A percentile compares a stretch with the other conserved stretches of the same genome.
Conservation (phyloP, 2,888 invertebrate genomes). For the Melinaea marsaeus region DNA sequence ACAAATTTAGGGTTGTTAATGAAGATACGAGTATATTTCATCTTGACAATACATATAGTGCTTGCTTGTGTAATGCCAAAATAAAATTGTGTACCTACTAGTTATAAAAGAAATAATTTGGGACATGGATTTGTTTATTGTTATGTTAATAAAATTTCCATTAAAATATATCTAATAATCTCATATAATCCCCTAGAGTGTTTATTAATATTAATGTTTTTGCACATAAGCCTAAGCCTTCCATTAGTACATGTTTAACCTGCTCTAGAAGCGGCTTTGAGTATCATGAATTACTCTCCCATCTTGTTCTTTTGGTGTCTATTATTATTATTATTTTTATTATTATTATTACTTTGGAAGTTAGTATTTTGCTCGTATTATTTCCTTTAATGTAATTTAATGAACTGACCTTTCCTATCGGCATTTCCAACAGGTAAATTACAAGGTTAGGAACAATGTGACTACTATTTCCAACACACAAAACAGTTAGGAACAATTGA, state of each 20-base stretch:
- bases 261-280: conserved; percentile 28
- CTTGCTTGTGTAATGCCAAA: no score
- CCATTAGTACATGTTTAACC: conserved; percentile 30
- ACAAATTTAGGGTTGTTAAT: neutral
- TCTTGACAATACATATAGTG: neutral
- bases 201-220: conserved; percentile 36
- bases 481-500: no score
- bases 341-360: conserved; percentile 33
- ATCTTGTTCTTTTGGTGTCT: conserved; percentile 1
- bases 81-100: no score
- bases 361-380: neutral
- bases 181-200: conserved; percentile 11
- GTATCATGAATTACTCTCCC: conserved; percentile 17
- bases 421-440: no score
- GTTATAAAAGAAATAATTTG: no score
- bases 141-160: no score
- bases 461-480: no score
- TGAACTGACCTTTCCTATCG: no score
- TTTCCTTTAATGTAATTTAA: no score
- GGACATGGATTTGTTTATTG: no score
- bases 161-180: neutral
- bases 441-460: no score
- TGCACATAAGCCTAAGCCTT: conserved; percentile 30
- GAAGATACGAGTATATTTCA: neutral
- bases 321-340: conserved; percentile 15